phyloP scores from a whole-genome alignment of 2,888 invertebrate species.

The Leptura quadrifasciata region DNA sequence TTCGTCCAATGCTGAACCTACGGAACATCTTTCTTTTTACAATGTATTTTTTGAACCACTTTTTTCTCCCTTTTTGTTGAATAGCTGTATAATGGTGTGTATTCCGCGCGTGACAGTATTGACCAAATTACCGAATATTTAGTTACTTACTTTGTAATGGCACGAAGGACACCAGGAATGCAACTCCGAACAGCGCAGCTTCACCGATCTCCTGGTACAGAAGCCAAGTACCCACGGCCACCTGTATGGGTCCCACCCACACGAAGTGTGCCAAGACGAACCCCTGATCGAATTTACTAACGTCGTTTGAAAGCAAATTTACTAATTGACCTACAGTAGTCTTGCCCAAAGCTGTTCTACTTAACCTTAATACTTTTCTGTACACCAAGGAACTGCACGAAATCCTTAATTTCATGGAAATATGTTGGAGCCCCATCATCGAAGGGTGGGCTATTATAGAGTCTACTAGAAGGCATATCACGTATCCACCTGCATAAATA shows the following conservation, averaged over 20 bases:
- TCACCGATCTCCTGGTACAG: constrained; percentile 73
- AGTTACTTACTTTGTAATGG: constrained; percentile 71
- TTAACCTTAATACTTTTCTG: constrained; percentile 78
- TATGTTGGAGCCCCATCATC: constrained; percentile 89
- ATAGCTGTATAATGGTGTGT: no score
- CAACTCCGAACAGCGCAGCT: constrained; percentile 73
- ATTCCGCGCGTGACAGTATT: no score
- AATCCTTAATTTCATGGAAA: constrained; percentile 90
- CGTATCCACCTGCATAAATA: constrained; percentile 83
- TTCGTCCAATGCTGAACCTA: no score
- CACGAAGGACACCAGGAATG: constrained; percentile 71
- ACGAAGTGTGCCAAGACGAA: constrained; percentile 92
- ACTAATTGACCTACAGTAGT: constrained; percentile 76
- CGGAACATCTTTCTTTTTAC: no score
- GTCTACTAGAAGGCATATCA: constrained; percentile 70
- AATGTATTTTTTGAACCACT: no score
- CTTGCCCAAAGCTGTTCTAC: constrained; percentile 75
- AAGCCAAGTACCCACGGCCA: constrained; percentile 77
- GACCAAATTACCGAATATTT: no score
- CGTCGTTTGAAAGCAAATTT: constrained; percentile 80
- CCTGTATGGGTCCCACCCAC: constrained; percentile 81
- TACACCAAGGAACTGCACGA: constrained; percentile 81
- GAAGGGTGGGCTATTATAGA: constrained; percentile 81
- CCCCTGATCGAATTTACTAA: constrained; percentile 89
- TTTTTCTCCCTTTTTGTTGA: no score